Evolutionary conservation across 2,113 vertebrate species (phyloP).

Genomic region (Butorides virescens): DNA sequence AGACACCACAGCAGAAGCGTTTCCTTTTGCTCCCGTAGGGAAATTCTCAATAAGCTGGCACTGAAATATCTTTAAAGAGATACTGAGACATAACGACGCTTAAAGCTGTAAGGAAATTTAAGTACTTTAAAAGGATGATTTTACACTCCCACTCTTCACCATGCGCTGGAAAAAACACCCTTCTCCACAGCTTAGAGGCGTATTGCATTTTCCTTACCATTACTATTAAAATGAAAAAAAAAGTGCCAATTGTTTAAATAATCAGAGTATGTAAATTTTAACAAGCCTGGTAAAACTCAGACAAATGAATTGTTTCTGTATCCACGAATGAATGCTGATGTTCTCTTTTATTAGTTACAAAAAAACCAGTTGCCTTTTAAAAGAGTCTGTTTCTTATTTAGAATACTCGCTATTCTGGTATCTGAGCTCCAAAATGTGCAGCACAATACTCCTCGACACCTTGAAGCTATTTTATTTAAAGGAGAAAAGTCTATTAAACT

Average conservation of each 20-base stretch:
- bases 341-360: neutral
- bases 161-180: neutral
- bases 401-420: neutral
- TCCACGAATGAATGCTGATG: neutral
- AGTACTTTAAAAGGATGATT: neutral
- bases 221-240: neutral
- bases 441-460: neutral
- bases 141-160: neutral
- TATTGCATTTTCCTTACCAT: neutral
- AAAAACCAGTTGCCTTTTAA: neutral
- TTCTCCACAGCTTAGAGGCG: neutral
- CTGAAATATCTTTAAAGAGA: neutral
- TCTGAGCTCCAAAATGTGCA: neutral
- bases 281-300: neutral
- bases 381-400: neutral
- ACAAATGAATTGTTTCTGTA: neutral
- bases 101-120: neutral
- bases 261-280: neutral
- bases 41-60: neutral
- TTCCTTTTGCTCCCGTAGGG: neutral
- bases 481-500: neutral
- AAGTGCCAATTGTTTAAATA: neutral
- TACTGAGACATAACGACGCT: neutral
- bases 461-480: neutral
- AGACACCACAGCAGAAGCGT: fast-evolving